Evolutionary conservation across 2,797 vertebrate genomes (phyloP).

Genomic region (Lithobates sylvaticus): DNA sequence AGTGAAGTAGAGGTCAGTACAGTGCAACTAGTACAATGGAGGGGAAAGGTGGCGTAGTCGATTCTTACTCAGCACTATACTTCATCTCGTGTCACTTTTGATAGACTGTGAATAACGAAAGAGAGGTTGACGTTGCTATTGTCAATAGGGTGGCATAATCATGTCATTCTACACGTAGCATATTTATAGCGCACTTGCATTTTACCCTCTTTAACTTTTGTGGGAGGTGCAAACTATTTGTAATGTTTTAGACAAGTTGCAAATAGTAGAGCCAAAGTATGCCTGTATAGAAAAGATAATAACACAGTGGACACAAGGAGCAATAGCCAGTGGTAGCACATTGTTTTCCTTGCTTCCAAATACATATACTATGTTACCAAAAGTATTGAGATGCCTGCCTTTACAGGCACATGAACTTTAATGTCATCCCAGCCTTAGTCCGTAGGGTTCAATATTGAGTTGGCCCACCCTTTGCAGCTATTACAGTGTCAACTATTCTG

Average conservation of each 20-base stretch:
- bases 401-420: too few relatives aligned
- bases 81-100: slow-evolving; percentile 36
- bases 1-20: slow-evolving; percentile 54
- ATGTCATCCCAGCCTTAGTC: too few relatives aligned
- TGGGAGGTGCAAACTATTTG: neutral
- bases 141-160: slow-evolving; percentile 50
- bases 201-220: slow-evolving; percentile 1
- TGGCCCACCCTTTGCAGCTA: too few relatives aligned
- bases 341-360: too few relatives aligned
- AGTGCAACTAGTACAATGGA: slow-evolving; percentile 6
- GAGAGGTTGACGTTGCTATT: slow-evolving; percentile 38
- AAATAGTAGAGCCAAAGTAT: too few relatives aligned
- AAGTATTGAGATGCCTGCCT: too few relatives aligned
- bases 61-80: neutral
- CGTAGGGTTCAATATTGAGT: too few relatives aligned
- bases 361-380: too few relatives aligned
- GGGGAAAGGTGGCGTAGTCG: neutral
- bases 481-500: too few relatives aligned
- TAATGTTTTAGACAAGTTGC: neutral
- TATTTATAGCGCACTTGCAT: slow-evolving; percentile 2
- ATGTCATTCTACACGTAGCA: slow-evolving; percentile 17
- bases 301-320: too few relatives aligned
- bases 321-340: too few relatives aligned
- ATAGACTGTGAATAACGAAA: slow-evolving; percentile 37
- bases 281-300: too few relatives aligned